Base-by-base conservation (phyloP, 92 coral and sea anemone genomes). In the Epizoanthus illoricatus region DNA sequence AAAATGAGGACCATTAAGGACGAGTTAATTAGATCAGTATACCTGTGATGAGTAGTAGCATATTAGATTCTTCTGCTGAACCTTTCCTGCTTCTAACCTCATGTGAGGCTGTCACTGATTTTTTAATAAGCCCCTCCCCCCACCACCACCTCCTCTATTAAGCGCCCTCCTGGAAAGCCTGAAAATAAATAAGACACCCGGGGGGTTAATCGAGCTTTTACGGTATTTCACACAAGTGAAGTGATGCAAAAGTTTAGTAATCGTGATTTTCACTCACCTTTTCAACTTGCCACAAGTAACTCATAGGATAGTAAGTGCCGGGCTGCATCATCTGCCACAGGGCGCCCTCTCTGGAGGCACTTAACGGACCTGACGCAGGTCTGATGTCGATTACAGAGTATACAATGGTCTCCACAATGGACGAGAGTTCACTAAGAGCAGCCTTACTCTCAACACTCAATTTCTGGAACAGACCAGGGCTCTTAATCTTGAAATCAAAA, bases 271-370 rank as follows among this genome's bases (percentile, higher is more conserved):
- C 17, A 57, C 80, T 55, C 65, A 92, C 97, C 97, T 90, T 84
- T 87, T 92, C 97, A 7, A 88, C 94, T 66, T 88, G 85, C 97
- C 97, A 92, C 52, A 92, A 74, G 76, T 92, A 92, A 73, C 68
- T 80, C 3, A 79, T 71, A n/a, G 97, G 97, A 15, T 86, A 83
- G 68, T 69, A 36, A 57, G 81, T 80, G 19, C 86, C 92, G 16
- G 83, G 84, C 66, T 92, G 92, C 2, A 87, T 20, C 97, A 92
- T 81, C 61, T 88, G 70, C 97, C 97, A 92, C 76, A 90, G 78
- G 42, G 91, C 91, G n/a, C 97, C 94, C 17, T 92, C 94, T 65
- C 88, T 81, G 9, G 94, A 64, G 0, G 90, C 71, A 72, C 94
- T 86, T 4, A 92, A 75, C 10, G 83, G 70, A 17, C 97, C 94